Conservation (phyloP, 2,113 vertebrate genomes). For the Gavialis gangeticus region DNA sequence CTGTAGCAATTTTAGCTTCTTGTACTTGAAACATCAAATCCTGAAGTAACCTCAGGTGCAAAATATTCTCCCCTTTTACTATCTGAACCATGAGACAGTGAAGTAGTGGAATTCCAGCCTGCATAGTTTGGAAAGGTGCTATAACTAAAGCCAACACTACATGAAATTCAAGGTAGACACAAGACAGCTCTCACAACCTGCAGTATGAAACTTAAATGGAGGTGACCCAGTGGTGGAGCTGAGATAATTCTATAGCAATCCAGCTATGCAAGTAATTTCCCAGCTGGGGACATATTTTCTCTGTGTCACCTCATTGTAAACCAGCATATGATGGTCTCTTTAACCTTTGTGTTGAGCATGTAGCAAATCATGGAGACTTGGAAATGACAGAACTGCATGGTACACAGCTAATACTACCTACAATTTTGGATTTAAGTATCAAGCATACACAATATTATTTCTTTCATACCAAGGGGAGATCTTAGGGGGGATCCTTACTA, state of each 20-base stretch:
- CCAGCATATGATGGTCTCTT: neutral
- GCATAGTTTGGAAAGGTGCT: neutral
- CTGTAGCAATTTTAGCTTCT: neutral
- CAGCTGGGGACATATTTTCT: neutral
- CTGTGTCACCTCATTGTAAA: neutral
- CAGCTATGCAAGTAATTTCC: neutral
- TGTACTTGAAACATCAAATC: neutral
- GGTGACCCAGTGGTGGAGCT: neutral
- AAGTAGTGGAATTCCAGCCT: neutral
- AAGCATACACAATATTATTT: neutral
- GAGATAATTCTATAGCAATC: neutral
- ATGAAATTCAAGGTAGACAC: neutral
- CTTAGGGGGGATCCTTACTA: neutral
- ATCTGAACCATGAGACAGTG: neutral
- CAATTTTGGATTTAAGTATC: neutral
- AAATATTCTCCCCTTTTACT: neutral
- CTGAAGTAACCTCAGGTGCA: neutral
- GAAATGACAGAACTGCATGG: neutral
- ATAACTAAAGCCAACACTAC: neutral
- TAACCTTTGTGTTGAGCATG: rapidly evolving
- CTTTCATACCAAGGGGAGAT: neutral
- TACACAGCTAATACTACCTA: neutral
- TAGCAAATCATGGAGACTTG: neutral
- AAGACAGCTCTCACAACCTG: neutral
- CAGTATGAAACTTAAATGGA: neutral